phyloP scores from a whole-genome alignment of 1,140 invertebrate genomes.

The Drosophila busckii region DNA sequence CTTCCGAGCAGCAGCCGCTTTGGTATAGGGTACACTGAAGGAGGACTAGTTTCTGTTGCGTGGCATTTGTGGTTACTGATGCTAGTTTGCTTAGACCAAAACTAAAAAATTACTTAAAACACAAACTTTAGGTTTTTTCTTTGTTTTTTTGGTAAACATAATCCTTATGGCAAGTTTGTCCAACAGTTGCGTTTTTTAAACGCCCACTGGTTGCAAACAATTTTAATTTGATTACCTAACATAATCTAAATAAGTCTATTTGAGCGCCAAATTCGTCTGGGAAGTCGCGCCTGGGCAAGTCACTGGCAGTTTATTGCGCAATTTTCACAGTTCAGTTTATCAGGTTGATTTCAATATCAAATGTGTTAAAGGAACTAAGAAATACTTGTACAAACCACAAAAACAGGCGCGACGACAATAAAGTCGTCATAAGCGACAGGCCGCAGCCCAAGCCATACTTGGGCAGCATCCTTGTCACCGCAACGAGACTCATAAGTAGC shows the following conservation, averaged over 20 bases:
- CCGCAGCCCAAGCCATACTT: slow-evolving; percentile 18
- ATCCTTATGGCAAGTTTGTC: slow-evolving; percentile 62
- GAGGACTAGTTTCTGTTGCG: slow-evolving; percentile 67
- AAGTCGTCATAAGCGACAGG: slow-evolving; percentile 35
- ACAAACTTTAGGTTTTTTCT: slow-evolving; percentile 41
- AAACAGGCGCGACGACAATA: slow-evolving; percentile 18
- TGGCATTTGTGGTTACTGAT: slow-evolving; percentile 60
- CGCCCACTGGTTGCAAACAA: slow-evolving; percentile 50
- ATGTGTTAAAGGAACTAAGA: slow-evolving; percentile 30
- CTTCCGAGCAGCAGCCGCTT: slow-evolving; percentile 63
- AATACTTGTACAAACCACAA: slow-evolving; percentile 22
- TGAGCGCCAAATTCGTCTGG: slow-evolving; percentile 72
- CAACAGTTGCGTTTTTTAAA: slow-evolving; percentile 53
- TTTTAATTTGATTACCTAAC: slow-evolving; percentile 62
- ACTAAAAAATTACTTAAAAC: slow-evolving; percentile 38
- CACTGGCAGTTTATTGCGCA: slow-evolving; percentile 9
- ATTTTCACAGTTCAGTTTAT: slow-evolving; percentile 10
- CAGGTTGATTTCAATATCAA: slow-evolving; percentile 15
- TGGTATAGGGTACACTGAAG: slow-evolving; percentile 40
- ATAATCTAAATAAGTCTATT: slow-evolving; percentile 77
- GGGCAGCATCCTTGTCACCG: slow-evolving; percentile 39
- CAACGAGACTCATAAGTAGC: slow-evolving; percentile 61
- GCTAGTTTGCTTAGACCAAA: slow-evolving; percentile 68
- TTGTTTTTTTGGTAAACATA: slow-evolving; percentile 39
- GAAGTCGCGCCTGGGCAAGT: slow-evolving; percentile 37